phyloP scores from a whole-genome alignment of 2,797 vertebrate genomes.

The Poecilia gillii region DNA sequence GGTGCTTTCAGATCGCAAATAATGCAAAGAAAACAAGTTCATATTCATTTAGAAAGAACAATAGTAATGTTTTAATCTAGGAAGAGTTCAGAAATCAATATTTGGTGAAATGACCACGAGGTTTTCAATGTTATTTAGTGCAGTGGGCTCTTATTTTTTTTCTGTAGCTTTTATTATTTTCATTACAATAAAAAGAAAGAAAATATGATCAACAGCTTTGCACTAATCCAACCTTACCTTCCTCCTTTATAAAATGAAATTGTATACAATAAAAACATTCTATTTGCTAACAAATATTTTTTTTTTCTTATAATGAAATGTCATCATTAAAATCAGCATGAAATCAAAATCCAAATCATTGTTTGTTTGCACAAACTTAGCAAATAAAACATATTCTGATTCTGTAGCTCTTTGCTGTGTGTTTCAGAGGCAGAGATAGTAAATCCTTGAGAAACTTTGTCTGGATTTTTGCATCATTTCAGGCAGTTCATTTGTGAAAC shows the following conservation, averaged over 20 bases:
- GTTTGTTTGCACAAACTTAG: not conserved
- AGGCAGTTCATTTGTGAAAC: conserved; percentile 53
- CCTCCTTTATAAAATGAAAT: not conserved
- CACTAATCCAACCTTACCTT: not conserved
- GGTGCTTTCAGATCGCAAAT: too few species aligned
- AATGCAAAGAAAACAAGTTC: too few species aligned
- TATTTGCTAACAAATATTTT: not conserved
- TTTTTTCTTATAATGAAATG: not conserved
- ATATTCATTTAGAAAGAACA: too few species aligned
- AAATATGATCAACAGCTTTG: not conserved
- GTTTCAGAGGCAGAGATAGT: not conserved
- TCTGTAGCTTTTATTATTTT: not conserved
- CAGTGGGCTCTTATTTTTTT: too few species aligned
- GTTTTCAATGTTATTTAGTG: too few species aligned
- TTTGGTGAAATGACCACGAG: too few species aligned
- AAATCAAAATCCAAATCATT: not conserved
- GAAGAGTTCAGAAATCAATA: too few species aligned
- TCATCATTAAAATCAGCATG: not conserved
- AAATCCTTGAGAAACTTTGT: conserved; percentile 20
- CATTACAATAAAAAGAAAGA: not conserved
- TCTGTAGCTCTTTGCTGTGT: conserved; percentile 28
- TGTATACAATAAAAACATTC: not conserved
- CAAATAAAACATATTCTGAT: not conserved
- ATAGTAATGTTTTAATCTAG: too few species aligned
- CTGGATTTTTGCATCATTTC: conserved; percentile 39